Base-by-base conservation (phyloP, 2,113 vertebrate genomes). In the Dasyprocta punctata region DNA sequence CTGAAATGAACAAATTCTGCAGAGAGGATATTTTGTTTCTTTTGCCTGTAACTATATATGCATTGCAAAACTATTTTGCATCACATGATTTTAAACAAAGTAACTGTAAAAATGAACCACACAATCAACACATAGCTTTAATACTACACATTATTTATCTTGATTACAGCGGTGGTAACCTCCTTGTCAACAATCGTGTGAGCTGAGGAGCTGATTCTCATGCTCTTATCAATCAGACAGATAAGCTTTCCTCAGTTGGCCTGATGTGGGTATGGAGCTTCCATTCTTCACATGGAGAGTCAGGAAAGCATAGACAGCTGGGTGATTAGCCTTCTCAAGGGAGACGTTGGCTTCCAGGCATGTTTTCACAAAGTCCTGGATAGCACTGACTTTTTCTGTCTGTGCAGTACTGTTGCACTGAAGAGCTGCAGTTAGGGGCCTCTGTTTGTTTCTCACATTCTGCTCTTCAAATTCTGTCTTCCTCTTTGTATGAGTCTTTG, bases 51-150 rank as follows among this genome's bases (percentile, higher is more conserved):
- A 98, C 98, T 98, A 98, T 99, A 99, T 98, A 99, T 97, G 98
- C 98, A 98, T 96, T 98, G 98, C 98, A 98, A 99, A 98, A 98
- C 98, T 98, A 98, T 97, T 98, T 98, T 97, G 98, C 96, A 98
- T 99, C 98, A 99, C 98, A 98, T 98, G 98, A 98, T 98, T 98
- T 98, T 98, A 98, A 97, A 98, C 98, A 98, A 98, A 99, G 98
- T 99, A 98, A 98, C 98, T 99, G 99, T 97, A 99, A 99, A 99
- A 99, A 99, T 98, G 98, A 99, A 98, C 98, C 98, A 99, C 98
- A 98, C 98, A 98, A 98, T 98, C 98, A 98, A 98, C 98, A 99
- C 98, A 98, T 91, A 98, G 98, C 97, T 97, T 98, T 96, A 98
- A 99, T 98, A 98, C 98, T 98, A 98, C 98, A 98, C 98, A 73